A percentile compares a stretch with the other conserved stretches of the same genome.
Conservation (phyloP, 2,797 vertebrate genomes). For the Coregonus suidteri region DNA sequence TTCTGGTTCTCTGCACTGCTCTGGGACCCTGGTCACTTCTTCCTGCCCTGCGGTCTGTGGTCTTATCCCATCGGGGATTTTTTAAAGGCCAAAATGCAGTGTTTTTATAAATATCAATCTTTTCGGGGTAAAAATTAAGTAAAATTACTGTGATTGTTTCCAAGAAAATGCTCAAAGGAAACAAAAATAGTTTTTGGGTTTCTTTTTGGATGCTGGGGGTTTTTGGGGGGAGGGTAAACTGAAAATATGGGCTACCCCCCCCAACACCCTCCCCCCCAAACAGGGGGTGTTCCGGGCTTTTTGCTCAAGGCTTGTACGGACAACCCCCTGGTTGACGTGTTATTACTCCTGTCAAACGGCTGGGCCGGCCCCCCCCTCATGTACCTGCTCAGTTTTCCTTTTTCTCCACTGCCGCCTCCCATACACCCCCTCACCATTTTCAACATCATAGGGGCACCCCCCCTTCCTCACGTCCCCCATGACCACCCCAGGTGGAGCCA, state of each 20-base stretch:
- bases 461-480: constrained; percentile 92
- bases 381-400: constrained; percentile 96
- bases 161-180: too few relatives aligned
- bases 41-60: constrained; percentile 91
- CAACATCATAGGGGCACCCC: constrained; percentile 94
- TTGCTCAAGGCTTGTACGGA: constrained; percentile 83
- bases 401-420: constrained; percentile 87
- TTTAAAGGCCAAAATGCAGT: too few relatives aligned
- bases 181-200: too few relatives aligned
- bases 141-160: too few relatives aligned
- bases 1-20: constrained; percentile 97
- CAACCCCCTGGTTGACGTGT: constrained; percentile 83
- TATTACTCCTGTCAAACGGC: constrained; percentile 90
- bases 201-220: too few relatives aligned
- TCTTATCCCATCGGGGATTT: neutral
- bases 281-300: constrained; percentile 92
- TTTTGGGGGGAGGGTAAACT: too few relatives aligned
- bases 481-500: constrained; percentile 87
- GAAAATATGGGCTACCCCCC: too few relatives aligned
- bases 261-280: neutral
- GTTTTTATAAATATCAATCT: too few relatives aligned
- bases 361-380: constrained; percentile 97
- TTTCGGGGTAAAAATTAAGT: too few relatives aligned
- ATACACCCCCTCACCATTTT: constrained; percentile 94
- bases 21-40: constrained; percentile 96